Evolutionary conservation across 2,113 vertebrate species (phyloP).

Genomic region (Cephalopterus ornatus): DNA sequence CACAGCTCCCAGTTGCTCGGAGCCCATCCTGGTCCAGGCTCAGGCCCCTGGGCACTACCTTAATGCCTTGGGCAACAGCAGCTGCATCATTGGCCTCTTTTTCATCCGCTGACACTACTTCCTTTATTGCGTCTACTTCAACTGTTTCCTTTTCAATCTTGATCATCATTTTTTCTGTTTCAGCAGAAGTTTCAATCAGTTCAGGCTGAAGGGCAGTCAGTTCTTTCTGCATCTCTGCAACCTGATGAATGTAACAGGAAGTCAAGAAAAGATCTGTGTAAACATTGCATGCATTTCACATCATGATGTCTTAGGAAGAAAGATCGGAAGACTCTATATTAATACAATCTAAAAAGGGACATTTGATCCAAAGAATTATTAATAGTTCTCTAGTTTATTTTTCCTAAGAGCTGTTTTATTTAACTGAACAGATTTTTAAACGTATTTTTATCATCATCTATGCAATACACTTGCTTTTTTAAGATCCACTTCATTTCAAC

Average conservation of each 20-base stretch:
- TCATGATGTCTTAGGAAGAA: background rate
- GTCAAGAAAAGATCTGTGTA: background rate
- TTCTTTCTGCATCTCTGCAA: conserved; percentile 87
- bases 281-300: background rate
- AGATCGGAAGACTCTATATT: background rate
- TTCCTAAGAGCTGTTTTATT: background rate
- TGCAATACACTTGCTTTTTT: background rate
- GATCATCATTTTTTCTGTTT: conserved; percentile 89
- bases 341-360: background rate
- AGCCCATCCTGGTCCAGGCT: background rate
- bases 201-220: conserved; percentile 90
- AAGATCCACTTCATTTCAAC: background rate
- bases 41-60: conserved; percentile 69
- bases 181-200: conserved; percentile 84
- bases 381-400: background rate
- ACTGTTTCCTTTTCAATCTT: conserved; percentile 85
- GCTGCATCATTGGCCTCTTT: conserved; percentile 87
- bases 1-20: background rate
- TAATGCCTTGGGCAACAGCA: conserved; percentile 83
- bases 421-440: background rate
- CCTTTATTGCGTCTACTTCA: conserved; percentile 90
- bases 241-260: conserved; percentile 64
- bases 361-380: background rate
- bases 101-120: conserved; percentile 87
- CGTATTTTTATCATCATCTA: background rate